phyloP scores from a whole-genome alignment of 2,113 vertebrate genomes.

The Melanerpes formicivorus region DNA sequence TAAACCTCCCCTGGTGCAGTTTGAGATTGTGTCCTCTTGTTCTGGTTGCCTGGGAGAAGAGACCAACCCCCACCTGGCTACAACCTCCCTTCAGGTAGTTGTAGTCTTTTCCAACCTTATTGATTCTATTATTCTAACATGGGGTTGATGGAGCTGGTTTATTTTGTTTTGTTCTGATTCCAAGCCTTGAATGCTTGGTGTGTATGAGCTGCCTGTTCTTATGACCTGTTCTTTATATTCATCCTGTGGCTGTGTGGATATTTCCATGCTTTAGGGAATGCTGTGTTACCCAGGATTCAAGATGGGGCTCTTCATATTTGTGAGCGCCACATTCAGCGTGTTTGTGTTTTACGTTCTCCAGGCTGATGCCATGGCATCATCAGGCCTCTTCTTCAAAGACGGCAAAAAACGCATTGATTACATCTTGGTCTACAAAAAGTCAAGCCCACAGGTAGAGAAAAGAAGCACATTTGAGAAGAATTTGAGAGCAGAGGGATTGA shows the following conservation, averaged over 20 bases:
- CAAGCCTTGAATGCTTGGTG: neutral
- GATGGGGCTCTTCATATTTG: neutral
- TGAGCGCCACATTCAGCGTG: neutral
- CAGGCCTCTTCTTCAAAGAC: conserved; percentile 92
- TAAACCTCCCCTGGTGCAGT: too few relatives aligned
- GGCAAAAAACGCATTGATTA: conserved; percentile 97
- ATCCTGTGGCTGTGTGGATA: neutral
- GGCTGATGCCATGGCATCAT: conserved; percentile 74
- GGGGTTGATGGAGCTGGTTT: neutral
- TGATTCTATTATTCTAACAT: neutral
- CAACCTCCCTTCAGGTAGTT: too few relatives aligned
- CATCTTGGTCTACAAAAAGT: conserved; percentile 97
- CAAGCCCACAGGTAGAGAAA: conserved; percentile 93
- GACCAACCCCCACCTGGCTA: too few relatives aligned
- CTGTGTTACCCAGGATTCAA: neutral
- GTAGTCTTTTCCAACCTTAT: too few relatives aligned
- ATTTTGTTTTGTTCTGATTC: neutral
- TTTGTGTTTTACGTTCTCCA: conserved; percentile 43
- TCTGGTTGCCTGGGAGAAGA: too few relatives aligned
- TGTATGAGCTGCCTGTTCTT: neutral
- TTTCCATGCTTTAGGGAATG: neutral
- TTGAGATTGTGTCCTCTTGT: too few relatives aligned
- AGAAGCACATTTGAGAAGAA: conserved; percentile 98
- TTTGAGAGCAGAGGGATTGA: conserved; percentile 92
- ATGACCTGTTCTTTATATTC: neutral